Evolutionary conservation across 2,888 invertebrate species (phyloP), one percentile per base, ranked within the genome.

Genomic region (Entomobrya multifasciata): DNA sequence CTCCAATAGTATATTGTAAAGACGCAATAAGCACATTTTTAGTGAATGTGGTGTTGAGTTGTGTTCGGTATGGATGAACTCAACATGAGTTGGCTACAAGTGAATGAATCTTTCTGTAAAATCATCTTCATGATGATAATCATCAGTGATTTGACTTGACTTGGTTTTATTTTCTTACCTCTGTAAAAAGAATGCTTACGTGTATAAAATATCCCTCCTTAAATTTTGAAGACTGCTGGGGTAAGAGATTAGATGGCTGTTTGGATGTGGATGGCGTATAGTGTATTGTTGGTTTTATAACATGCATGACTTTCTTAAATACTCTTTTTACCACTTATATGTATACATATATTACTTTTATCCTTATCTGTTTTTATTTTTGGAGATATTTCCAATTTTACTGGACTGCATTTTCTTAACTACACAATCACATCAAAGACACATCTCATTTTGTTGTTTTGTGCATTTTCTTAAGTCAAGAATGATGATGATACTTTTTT

Each of bases 361-460:
- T 20, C 17, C 13, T n/a, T 20, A 22, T 22, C 15, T 5, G 15
- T 17, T 44, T 17, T 67, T 10, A 41, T 15, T 25, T 25, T 44
- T 22, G 22, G 25, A 65, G 36, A 60, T 60, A 60, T 36, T n/a
- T n/a, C n/a, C n/a, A n/a, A n/a, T 8, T 36, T 36, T 44, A 17
- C 65, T 77, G 41, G 44, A 62, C n/a, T 76, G 57, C 60, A 49
- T 65, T 25, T 47, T 36, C 57, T 60, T 79, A 30, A 60, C 65
- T 77, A 57, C 52, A 49, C 60, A 57, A 70, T 70, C 77, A 77
- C 44, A 57, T 65, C 79, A 27, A 5, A 70, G 70, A 44, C 70
- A 65, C 79, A 79, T 79, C 79, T 65, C 49, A 79, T 79, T 62
- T 79, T 41, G 52, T 81, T 55, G 70, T 70, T 70, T 57, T 57